Base-by-base conservation (phyloP, 2,797 vertebrate genomes). In the Sebastiscus tertius region DNA sequence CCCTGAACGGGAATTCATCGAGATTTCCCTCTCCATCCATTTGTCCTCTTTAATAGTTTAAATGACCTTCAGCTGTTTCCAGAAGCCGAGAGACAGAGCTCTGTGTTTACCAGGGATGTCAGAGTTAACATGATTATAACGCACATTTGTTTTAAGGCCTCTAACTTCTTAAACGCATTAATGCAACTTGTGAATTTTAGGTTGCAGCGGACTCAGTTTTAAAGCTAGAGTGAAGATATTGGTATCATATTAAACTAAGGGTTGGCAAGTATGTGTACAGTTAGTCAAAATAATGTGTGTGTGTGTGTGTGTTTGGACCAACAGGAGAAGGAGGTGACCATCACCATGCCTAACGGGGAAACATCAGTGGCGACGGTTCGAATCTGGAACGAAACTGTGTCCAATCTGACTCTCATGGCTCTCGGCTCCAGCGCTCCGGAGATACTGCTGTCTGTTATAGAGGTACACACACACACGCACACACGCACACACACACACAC, bases 241-340 rank as follows among this genome's bases (percentile, higher is more conserved):
- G 39, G 12, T 14, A 42, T 33, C 31, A 33, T 33, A 33, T 9
- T 8, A 33, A 3, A 33, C 31, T 33, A 33, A 33, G 39, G 39
- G 39, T 42, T 42, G 39, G 39, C 13, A 16, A 42, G 14, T 42
- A 42, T 42, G 39, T 34, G 54, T 12, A 11, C 3, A 24, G 16
- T 39, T 3, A 1, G 4, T 69, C 26, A 67, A 22, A 36, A 36
- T 3, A 42, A 42, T 39, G 13, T 39, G 36, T 39, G 5, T 39
- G 36, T 39, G 14, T 10, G 49, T 83, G 58, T 78, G 75, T 79
- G 27, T 83, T 26, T 72, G 65, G 18, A 14, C 5, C 78, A 65
- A 60, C 96, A 98, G 92, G 97, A 98, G 93, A 98, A 97, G 89
- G 97, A 98, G 86, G 97, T 98, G 87, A 98, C 97, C 16, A 95